A percentile compares a stretch with the other conserved stretches of the same genome.
These are phyloP conservation scores for Archips xylosteana DNA, from an alignment of 2,888 invertebrate species.

Conservation along the genomic window DNA sequence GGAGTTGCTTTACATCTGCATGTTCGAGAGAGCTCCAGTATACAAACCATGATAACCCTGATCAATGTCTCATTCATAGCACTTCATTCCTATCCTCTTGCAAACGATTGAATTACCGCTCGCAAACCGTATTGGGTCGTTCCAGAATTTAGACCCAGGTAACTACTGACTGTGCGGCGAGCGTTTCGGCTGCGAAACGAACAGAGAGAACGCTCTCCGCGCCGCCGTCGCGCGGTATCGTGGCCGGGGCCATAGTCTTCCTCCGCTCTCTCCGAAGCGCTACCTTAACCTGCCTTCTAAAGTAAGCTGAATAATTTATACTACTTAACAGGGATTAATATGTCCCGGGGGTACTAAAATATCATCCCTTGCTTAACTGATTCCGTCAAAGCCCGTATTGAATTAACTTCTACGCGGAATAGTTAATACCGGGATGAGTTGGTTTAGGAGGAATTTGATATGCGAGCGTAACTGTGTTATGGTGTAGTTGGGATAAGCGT, in stretches of 20 bases:
- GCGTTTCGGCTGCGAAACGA: too few species aligned
- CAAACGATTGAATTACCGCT: too few species aligned
- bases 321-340: slow-evolving; percentile 76
- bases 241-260: not conserved
- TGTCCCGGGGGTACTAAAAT: slow-evolving; percentile 65
- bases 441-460: slow-evolving; percentile 34
- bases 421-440: slow-evolving; percentile 31
- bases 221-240: too few species aligned
- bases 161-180: too few species aligned
- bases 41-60: too few species aligned
- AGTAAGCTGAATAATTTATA: slow-evolving; percentile 74
- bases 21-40: too few species aligned
- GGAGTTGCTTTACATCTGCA: too few species aligned
- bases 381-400: slow-evolving; percentile 35
- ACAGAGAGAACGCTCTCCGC: too few species aligned
- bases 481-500: not conserved
- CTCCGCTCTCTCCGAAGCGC: slow-evolving; percentile 20
- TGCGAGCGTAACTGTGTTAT: slow-evolving; percentile 24
- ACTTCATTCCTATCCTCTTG: too few species aligned
- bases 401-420: slow-evolving; percentile 37
- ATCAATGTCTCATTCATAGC: too few species aligned
- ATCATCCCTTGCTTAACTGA: slow-evolving; percentile 54
- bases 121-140: too few species aligned
- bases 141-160: too few species aligned
- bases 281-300: slow-evolving; percentile 34